These are phyloP conservation scores for Sphaeridia pumilis DNA, from an alignment of 2,888 invertebrate genomes.

Conservation along the genomic window DNA sequence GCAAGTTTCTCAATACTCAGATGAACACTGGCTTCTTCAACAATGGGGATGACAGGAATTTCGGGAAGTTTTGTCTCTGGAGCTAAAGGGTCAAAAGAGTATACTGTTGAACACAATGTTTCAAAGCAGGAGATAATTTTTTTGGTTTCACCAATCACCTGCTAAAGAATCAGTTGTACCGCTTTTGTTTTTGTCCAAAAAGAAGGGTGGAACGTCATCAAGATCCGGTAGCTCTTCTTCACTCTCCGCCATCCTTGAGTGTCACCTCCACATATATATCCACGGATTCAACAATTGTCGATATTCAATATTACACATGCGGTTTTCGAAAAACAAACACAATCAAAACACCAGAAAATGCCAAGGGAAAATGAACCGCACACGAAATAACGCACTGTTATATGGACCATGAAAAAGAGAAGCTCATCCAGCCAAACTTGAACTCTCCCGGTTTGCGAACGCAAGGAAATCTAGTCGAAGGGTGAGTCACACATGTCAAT, in stretches of 20 bases:
- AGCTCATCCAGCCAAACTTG: neutral
- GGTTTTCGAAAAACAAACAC: too few relatives aligned
- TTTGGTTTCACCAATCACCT: too few relatives aligned
- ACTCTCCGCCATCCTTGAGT: neutral
- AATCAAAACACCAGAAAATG: neutral
- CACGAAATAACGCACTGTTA: neutral
- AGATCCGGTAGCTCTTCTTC: constrained; percentile 13
- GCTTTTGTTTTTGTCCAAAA: neutral
- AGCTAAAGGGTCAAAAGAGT: too few relatives aligned
- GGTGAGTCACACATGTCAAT: too few relatives aligned
- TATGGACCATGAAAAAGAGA: neutral
- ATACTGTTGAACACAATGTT: too few relatives aligned
- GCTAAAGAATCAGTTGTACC: neutral
- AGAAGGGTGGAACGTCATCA: constrained; percentile 1
- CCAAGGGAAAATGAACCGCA: neutral
- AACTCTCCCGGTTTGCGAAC: too few relatives aligned
- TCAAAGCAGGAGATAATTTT: too few relatives aligned
- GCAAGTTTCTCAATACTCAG: neutral
- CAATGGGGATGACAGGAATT: too few relatives aligned
- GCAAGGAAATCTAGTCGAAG: too few relatives aligned
- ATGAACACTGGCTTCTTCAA: neutral
- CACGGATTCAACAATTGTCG: neutral
- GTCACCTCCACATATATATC: neutral
- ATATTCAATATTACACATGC: neutral
- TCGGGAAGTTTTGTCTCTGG: too few relatives aligned